These are phyloP conservation scores for Patella pellucida DNA, from an alignment of 2,888 invertebrate species.

Conservation along the genomic window DNA sequence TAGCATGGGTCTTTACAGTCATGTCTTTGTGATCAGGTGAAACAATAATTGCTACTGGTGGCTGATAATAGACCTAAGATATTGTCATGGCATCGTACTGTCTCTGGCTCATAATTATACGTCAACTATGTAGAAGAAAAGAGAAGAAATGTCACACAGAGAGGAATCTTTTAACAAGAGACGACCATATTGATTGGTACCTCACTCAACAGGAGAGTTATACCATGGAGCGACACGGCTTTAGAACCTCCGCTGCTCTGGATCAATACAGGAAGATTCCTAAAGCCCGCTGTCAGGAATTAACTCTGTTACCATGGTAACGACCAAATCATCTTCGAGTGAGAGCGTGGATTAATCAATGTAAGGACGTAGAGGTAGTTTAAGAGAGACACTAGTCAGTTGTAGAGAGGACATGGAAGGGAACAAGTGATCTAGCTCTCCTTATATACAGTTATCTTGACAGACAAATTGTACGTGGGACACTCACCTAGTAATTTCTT, in stretches of 20 bases:
- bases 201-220: not conserved
- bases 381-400: too few species aligned
- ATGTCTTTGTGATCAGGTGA: too few species aligned
- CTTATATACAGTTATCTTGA: too few species aligned
- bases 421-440: too few species aligned
- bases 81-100: conserved; percentile 6
- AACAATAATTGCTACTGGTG: too few species aligned
- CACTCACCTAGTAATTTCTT: too few species aligned
- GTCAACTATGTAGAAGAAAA: not conserved
- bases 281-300: conserved; percentile 8
- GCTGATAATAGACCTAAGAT: not conserved
- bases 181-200: not conserved
- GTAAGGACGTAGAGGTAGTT: not conserved
- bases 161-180: not conserved
- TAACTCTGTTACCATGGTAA: conserved; percentile 41
- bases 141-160: conserved; percentile 1
- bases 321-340: conserved; percentile 37
- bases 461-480: too few species aligned
- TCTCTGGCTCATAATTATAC: conserved; percentile 10
- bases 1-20: too few species aligned
- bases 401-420: too few species aligned
- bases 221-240: too few species aligned
- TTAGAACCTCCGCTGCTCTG: too few species aligned
- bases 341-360: conserved; percentile 22
- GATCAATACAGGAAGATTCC: conserved; percentile 2